Conservation (phyloP, 2,113 vertebrate genomes). For the Pleuronectes platessa region DNA sequence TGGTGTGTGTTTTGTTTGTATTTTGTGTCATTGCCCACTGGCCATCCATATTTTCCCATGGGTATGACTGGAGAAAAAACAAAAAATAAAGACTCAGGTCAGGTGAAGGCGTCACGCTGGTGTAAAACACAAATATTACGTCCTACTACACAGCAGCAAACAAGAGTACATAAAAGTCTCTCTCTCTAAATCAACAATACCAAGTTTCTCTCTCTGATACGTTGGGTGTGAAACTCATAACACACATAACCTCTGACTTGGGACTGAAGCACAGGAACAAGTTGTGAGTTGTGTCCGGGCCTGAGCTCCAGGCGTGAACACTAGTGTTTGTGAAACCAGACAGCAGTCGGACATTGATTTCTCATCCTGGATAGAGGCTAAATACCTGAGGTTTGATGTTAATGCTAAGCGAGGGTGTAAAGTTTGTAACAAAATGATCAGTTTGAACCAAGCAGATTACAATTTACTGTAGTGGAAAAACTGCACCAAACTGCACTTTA, state of each 20-base stretch:
- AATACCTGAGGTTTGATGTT: constrained; percentile 61
- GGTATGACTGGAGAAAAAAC: constrained; percentile 7
- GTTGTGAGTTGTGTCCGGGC: constrained; percentile 15
- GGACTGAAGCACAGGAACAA: constrained; percentile 32
- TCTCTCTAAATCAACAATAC: background rate
- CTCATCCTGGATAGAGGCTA: constrained; percentile 54
- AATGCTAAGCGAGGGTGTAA: constrained; percentile 58
- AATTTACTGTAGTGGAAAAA: constrained; percentile 21
- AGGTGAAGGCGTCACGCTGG: background rate
- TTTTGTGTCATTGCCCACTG: constrained; percentile 7
- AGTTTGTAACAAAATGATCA: constrained; percentile 56
- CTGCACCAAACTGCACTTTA: too few relatives aligned
- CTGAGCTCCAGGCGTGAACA: constrained; percentile 13
- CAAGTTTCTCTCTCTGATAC: background rate
- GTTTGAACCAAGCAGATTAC: constrained; percentile 40
- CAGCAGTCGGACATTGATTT: constrained; percentile 69
- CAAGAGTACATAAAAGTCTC: background rate
- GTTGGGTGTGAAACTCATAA: background rate
- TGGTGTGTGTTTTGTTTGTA: background rate
- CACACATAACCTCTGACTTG: constrained; percentile 18
- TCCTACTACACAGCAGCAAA: constrained; percentile 2
- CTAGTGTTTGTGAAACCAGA: constrained; percentile 32
- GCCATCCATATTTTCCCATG: constrained; percentile 9
- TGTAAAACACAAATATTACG: background rate
- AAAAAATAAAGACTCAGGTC: constrained; percentile 2